These are phyloP conservation scores for Erythrolamprus reginae DNA, from an alignment of 2,113 vertebrate genomes.

Conservation along the genomic window DNA sequence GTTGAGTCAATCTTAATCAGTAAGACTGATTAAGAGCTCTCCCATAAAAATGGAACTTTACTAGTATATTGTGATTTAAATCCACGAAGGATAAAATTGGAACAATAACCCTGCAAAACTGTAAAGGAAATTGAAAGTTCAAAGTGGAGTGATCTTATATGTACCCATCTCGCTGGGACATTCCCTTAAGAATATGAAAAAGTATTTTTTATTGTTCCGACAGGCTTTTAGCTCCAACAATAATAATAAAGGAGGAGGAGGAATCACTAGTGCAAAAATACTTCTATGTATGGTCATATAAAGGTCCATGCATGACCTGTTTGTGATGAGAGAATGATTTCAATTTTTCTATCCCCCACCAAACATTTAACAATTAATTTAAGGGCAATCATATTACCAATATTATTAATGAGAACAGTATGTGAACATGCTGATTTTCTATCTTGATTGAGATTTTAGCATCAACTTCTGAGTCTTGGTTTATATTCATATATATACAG, in stretches of 20 bases:
- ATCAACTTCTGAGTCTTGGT: neutral
- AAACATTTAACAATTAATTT: neutral
- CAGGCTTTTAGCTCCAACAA: neutral
- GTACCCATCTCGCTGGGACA: neutral
- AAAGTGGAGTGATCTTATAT: neutral
- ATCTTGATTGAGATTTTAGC: neutral
- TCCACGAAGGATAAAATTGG: neutral
- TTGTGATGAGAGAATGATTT: neutral
- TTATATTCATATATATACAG: neutral
- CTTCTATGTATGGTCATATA: neutral
- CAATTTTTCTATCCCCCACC: neutral
- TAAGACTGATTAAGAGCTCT: neutral
- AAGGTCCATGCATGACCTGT: neutral
- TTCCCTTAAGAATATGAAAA: neutral
- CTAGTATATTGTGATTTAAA: neutral
- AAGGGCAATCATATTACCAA: neutral
- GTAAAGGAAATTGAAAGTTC: neutral
- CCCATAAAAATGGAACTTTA: neutral
- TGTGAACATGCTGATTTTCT: neutral
- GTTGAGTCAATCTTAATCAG: too few species aligned
- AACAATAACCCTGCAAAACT: neutral
- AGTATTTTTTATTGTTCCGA: neutral
- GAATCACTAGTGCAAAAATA: neutral
- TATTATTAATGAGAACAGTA: neutral
- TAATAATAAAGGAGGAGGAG: neutral